Evolutionary conservation across 1,140 invertebrate genomes (phyloP).

Genomic region (Centruroides vittatus): DNA sequence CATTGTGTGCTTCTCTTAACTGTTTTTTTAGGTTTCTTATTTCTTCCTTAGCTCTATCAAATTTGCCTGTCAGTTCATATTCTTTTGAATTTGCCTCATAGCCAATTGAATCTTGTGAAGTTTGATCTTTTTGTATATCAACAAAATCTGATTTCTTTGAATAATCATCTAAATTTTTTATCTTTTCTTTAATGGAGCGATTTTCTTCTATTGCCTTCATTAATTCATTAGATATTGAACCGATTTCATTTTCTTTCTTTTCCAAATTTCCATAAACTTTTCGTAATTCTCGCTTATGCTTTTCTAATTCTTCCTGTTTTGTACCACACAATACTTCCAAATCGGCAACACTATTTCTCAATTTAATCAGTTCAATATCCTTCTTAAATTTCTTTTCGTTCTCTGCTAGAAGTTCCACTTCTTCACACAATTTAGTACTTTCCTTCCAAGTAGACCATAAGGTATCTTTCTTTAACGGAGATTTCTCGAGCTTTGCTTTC

Average conservation of each 20-base stretch:
- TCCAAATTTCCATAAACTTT: not conserved
- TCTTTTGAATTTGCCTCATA: no score
- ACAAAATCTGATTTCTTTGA: not conserved
- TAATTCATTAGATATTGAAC: not conserved
- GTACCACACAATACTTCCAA: not conserved
- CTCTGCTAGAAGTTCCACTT: not conserved
- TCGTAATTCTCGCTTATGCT: not conserved
- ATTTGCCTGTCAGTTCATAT: slow-evolving; percentile 21
- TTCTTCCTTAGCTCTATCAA: slow-evolving; percentile 66
- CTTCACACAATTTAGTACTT: slow-evolving; percentile 12
- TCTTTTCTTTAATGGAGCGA: not conserved
- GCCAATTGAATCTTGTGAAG: no score
- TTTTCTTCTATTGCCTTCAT: not conserved
- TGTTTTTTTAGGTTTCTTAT: slow-evolving; percentile 66
- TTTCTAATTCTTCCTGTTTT: not conserved
- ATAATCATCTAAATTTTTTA: not conserved
- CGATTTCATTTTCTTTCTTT: not conserved
- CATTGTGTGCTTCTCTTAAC: slow-evolving; percentile 58
- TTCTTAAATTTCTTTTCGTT: not conserved
- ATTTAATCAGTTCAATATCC: not conserved
- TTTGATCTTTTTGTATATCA: not conserved
- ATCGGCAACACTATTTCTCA: not conserved
- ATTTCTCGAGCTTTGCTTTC: slow-evolving; percentile 7
- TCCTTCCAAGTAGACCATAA: slow-evolving; percentile 13
- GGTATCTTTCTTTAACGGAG: slow-evolving; percentile 7